These are phyloP conservation scores for Tinamus guttatus DNA, from an alignment of 2,113 vertebrate genomes.

Conservation along the genomic window DNA sequence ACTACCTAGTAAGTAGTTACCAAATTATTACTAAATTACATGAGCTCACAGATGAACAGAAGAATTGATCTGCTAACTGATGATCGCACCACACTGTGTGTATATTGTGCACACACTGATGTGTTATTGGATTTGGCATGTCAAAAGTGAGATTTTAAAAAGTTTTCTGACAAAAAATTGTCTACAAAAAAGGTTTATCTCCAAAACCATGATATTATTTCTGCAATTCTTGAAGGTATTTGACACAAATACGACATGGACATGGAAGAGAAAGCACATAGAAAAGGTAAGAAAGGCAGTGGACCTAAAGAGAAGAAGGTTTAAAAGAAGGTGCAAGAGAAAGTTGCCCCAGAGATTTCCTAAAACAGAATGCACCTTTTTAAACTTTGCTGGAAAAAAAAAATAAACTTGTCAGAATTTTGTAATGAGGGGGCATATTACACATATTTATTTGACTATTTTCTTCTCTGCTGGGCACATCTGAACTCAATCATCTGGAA, in stretches of 20 bases:
- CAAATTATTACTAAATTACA: not conserved
- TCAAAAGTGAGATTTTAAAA: not conserved
- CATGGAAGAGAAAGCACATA: not conserved
- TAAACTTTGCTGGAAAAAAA: not conserved
- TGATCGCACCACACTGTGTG: not conserved
- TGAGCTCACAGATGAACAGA: not conserved
- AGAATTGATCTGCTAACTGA: not conserved
- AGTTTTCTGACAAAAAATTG: not conserved
- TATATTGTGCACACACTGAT: not conserved
- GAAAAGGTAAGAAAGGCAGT: not conserved
- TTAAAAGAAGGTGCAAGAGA: not conserved
- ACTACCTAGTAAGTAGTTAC: not conserved
- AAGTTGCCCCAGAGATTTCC: not conserved
- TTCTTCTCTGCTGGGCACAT: not conserved
- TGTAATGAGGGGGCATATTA: not conserved
- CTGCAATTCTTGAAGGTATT: not conserved
- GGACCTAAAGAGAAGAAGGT: not conserved
- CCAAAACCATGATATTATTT: not conserved
- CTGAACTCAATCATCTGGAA: not conserved
- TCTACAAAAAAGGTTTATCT: not conserved
- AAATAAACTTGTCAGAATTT: not conserved
- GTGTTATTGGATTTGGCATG: not conserved
- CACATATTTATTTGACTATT: not conserved
- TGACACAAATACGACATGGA: not conserved
- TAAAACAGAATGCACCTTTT: not conserved